Percentiles rank a stretch among this genome's conserved stretches.
Conservation (phyloP, 2,888 invertebrate genomes). For the Synergus gifuensis region DNA sequence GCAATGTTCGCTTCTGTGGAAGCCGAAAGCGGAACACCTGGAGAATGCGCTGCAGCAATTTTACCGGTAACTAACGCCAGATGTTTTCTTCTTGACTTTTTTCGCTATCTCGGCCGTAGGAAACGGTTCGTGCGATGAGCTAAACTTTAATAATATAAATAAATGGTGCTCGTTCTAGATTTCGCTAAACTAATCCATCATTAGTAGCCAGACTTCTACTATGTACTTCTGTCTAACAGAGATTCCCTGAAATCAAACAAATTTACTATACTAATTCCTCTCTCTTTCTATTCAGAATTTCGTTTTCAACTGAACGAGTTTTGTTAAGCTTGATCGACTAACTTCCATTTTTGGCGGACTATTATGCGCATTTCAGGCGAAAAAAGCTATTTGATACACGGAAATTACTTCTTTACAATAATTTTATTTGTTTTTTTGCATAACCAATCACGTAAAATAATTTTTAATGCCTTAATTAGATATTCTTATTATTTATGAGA, state of each 20-base stretch:
- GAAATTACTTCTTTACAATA: background rate
- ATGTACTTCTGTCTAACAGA: background rate
- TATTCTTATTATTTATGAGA: too few species aligned
- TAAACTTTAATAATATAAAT: constrained; percentile 4
- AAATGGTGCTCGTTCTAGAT: constrained; percentile 16
- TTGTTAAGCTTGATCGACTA: constrained; percentile 5
- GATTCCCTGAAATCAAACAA: constrained; percentile 28
- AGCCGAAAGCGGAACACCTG: constrained; percentile 72
- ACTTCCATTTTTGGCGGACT: background rate
- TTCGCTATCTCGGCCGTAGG: constrained; percentile 17
- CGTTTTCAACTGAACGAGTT: constrained; percentile 12
- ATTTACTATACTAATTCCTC: constrained; percentile 36
- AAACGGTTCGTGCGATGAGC: constrained; percentile 36
- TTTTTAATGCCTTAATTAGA: background rate
- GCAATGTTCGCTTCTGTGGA: constrained; percentile 84
- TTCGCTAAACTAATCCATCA: constrained; percentile 30
- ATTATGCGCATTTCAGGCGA: background rate
- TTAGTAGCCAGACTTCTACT: background rate
- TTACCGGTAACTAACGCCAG: constrained; percentile 65
- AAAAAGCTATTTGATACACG: background rate
- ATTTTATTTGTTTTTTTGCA: background rate
- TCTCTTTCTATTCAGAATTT: constrained; percentile 36
- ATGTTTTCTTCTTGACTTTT: constrained; percentile 38
- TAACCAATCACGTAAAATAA: too few species aligned
- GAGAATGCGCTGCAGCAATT: constrained; percentile 73